These are phyloP conservation scores for Drosophila varians DNA, from an alignment of 1,140 invertebrate species.

Conservation along the genomic window DNA sequence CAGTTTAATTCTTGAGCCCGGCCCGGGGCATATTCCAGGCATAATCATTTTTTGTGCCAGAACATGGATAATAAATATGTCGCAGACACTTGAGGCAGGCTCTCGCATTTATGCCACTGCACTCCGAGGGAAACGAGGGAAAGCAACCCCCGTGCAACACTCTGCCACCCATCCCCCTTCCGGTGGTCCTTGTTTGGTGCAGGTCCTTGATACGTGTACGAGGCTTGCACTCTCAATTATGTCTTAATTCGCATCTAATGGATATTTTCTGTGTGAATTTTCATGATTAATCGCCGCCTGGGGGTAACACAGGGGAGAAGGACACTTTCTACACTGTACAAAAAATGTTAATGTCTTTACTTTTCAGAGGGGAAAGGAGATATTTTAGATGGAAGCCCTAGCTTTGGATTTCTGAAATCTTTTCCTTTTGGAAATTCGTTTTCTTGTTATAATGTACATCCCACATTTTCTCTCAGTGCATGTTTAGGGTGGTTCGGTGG, in stretches of 20 bases:
- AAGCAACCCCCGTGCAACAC: slow-evolving; percentile 17
- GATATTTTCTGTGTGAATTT: slow-evolving; percentile 81
- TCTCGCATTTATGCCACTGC: slow-evolving; percentile 53
- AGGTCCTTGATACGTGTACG: slow-evolving; percentile 55
- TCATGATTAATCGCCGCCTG: slow-evolving; percentile 75
- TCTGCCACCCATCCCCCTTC: neutral
- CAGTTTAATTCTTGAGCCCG: slow-evolving; percentile 52
- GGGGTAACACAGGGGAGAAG: slow-evolving; percentile 33
- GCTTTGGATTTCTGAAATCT: too few relatives aligned
- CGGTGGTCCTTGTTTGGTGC: slow-evolving; percentile 20
- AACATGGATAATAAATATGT: slow-evolving; percentile 74
- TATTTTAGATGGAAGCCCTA: too few relatives aligned
- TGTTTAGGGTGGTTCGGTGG: slow-evolving; percentile 28
- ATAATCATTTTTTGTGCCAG: slow-evolving; percentile 42
- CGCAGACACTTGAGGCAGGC: slow-evolving; percentile 69
- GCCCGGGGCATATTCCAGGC: slow-evolving; percentile 51
- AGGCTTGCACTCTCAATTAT: slow-evolving; percentile 79
- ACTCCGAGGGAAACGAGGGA: slow-evolving; percentile 6
- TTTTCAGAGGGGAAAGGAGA: too few relatives aligned
- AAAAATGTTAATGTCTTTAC: neutral
- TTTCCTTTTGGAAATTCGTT: neutral
- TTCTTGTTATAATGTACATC: neutral
- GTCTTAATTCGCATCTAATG: slow-evolving; percentile 83
- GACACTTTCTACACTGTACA: neutral
- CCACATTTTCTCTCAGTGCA: neutral